Conservation (phyloP, 2,113 vertebrate species). For the Lonchura striata region DNA sequence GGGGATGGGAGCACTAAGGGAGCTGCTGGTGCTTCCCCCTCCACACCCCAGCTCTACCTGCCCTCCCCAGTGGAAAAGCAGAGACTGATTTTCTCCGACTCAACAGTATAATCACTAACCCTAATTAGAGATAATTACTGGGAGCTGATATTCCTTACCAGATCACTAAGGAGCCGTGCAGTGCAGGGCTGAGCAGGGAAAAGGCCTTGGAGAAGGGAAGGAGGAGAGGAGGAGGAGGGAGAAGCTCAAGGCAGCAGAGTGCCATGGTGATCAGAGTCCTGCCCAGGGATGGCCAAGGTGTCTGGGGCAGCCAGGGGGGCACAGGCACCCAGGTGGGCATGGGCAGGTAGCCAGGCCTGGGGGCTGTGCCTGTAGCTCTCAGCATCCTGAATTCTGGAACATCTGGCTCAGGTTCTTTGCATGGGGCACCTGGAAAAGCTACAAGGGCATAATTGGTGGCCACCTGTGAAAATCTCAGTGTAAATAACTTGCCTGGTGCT, state of each 20-base stretch:
- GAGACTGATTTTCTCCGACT: slow-evolving; percentile 94
- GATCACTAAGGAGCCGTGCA: slow-evolving; percentile 80
- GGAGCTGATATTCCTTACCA: slow-evolving; percentile 91
- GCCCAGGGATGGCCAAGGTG: too few relatives aligned
- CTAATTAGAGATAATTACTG: slow-evolving; percentile 99
- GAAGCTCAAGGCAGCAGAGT: background rate
- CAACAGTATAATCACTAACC: slow-evolving; percentile 98
- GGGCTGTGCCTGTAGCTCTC: background rate
- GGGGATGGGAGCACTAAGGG: background rate
- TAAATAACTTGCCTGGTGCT: background rate
- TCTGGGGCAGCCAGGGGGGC: background rate
- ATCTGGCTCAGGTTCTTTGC: background rate
- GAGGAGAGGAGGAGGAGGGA: background rate
- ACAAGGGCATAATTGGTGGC: background rate
- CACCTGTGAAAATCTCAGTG: background rate
- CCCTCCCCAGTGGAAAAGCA: slow-evolving; percentile 84
- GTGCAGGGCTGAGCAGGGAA: background rate
- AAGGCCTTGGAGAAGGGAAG: background rate
- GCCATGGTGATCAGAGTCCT: background rate
- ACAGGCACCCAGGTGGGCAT: background rate
- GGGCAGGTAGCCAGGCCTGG: background rate
- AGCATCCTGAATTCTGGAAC: background rate
- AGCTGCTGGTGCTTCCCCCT: slow-evolving; percentile 46
- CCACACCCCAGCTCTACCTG: slow-evolving; percentile 69
- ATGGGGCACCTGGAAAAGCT: background rate